phyloP scores from a whole-genome alignment of 2,113 vertebrate genomes.

The Callionymus lyra region DNA sequence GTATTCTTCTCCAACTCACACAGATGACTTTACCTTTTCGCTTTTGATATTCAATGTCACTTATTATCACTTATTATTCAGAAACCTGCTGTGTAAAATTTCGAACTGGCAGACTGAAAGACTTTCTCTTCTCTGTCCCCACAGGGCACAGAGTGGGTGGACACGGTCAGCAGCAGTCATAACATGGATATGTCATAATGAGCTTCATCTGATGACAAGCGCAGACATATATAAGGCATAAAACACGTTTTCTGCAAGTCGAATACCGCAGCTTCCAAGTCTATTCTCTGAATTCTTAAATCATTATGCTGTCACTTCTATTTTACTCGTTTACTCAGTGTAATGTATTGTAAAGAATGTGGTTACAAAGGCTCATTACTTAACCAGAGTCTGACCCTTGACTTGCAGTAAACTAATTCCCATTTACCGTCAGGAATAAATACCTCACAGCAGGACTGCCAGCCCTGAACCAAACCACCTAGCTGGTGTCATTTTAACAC shows the following conservation, averaged over 20 bases:
- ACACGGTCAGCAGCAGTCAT: conserved; percentile 45
- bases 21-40: no score
- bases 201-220: conserved; percentile 50
- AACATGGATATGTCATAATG: conserved; percentile 56
- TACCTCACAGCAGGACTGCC: conserved; percentile 24
- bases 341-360: conserved; percentile 26
- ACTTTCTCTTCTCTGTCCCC: conserved; percentile 44
- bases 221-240: conserved; percentile 41
- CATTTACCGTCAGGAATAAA: conserved; percentile 35
- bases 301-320: conserved; percentile 54
- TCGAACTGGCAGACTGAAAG: conserved; percentile 33
- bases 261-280: conserved; percentile 28
- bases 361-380: conserved; percentile 39
- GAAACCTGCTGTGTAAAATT: conserved; percentile 17
- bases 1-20: no score
- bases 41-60: no score
- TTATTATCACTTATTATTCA: no score
- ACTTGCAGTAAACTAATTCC: conserved; percentile 38
- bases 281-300: conserved; percentile 35
- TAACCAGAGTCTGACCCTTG: conserved; percentile 36
- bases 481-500: conserved; percentile 39
- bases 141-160: conserved; percentile 37
- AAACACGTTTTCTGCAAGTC: conserved; percentile 23
- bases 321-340: conserved; percentile 31
- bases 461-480: conserved; percentile 27